phyloP scores from a whole-genome alignment of 2,888 invertebrate species.

The Ditula angustiorana region DNA sequence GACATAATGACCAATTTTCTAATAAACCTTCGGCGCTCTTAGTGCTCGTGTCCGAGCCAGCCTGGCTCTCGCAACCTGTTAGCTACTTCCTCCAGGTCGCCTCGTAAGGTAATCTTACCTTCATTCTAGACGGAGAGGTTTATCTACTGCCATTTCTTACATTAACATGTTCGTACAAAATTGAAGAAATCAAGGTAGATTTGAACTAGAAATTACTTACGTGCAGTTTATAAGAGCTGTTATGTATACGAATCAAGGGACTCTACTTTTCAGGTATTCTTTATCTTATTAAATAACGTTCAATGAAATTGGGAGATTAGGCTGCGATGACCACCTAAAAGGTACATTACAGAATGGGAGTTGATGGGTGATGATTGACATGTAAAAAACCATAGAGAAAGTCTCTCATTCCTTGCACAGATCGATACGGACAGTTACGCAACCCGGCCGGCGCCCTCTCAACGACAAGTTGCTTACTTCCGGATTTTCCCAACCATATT shows the following conservation, averaged over 20 bases:
- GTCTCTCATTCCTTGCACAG: conserved; percentile 71
- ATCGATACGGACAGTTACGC: conserved; percentile 83
- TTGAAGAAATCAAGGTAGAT: neutral
- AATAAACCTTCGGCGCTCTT: conserved; percentile 84
- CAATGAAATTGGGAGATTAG: too few relatives aligned
- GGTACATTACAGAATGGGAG: neutral
- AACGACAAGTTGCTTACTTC: conserved; percentile 35
- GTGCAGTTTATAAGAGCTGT: too few relatives aligned
- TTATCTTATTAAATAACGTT: too few relatives aligned
- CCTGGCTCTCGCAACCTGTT: conserved; percentile 76
- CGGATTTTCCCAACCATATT: conserved; percentile 15
- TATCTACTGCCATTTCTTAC: neutral
- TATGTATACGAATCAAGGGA: too few relatives aligned
- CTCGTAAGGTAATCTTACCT: conserved; percentile 55
- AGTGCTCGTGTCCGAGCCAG: conserved; percentile 74
- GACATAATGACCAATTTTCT: conserved; percentile 86
- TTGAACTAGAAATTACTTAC: neutral
- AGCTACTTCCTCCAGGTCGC: conserved; percentile 79
- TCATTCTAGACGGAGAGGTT: conserved; percentile 7
- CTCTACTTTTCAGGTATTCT: too few relatives aligned
- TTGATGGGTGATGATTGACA: conserved; percentile 55
- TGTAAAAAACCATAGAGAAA: conserved; percentile 60
- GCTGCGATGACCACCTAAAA: neutral
- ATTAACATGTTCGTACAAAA: neutral
- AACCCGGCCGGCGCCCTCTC: conserved; percentile 72